phyloP scores from a whole-genome alignment of 2,113 vertebrate species.

The Strix aluco region DNA sequence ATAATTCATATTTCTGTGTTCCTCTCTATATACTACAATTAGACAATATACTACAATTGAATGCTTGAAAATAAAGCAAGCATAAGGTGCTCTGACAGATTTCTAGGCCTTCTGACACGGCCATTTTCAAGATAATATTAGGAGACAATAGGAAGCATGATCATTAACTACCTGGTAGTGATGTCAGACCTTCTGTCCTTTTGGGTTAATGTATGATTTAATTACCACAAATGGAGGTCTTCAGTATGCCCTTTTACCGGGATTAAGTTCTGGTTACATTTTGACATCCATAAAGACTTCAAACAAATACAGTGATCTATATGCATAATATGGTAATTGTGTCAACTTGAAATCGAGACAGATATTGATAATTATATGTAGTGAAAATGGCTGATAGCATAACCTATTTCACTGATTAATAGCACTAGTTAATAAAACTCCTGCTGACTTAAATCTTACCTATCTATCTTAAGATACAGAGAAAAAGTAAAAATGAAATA shows the following conservation, averaged over 20 bases:
- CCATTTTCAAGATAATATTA: constrained; percentile 32
- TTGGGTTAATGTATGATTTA: constrained; percentile 37
- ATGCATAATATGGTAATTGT: neutral
- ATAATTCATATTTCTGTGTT: neutral
- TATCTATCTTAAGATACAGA: neutral
- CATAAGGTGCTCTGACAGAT: neutral
- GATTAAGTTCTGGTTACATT: constrained; percentile 8
- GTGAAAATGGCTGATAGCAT: neutral
- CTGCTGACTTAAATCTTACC: neutral
- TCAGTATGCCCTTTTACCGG: neutral
- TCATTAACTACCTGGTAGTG: constrained; percentile 32
- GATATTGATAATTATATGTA: neutral
- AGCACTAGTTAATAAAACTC: neutral
- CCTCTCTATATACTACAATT: neutral
- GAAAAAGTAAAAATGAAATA: neutral
- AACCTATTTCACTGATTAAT: neutral
- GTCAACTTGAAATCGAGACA: neutral
- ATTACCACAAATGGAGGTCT: constrained; percentile 39
- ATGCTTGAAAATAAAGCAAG: neutral
- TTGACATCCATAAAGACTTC: neutral
- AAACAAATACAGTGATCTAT: neutral
- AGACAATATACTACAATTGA: neutral
- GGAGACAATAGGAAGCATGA: constrained; percentile 1
- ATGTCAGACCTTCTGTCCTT: constrained; percentile 38
- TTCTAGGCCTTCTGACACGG: neutral